These are phyloP conservation scores for Neoarius graeffei DNA, from an alignment of 2,113 vertebrate genomes.

Conservation along the genomic window DNA sequence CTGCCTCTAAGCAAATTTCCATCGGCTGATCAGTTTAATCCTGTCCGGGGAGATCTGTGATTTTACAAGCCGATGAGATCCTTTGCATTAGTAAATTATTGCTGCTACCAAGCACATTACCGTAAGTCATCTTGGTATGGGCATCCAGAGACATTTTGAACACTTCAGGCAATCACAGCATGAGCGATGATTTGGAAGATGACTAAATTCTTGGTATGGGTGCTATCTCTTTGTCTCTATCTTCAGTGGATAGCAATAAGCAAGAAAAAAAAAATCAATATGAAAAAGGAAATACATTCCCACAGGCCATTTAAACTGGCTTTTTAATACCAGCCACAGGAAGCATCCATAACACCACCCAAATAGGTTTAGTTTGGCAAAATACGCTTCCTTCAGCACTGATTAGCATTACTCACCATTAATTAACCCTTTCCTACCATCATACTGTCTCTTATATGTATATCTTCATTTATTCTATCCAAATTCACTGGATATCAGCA, in stretches of 20 bases:
- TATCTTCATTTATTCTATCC: neutral
- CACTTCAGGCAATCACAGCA: neutral
- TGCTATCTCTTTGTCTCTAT: neutral
- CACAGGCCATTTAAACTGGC: neutral
- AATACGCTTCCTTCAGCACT: neutral
- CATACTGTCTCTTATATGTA: neutral
- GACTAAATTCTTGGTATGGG: neutral
- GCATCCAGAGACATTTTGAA: slow-evolving; percentile 13
- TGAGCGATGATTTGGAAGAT: neutral
- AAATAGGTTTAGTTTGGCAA: neutral
- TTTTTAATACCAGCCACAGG: neutral
- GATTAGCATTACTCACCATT: neutral
- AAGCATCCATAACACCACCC: neutral
- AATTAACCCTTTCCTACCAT: neutral
- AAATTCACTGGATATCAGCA: too few species aligned
- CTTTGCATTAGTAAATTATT: neutral
- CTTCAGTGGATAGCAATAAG: neutral
- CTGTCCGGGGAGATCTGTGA: neutral
- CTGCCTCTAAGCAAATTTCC: neutral
- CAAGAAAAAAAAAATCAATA: neutral
- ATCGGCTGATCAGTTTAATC: neutral
- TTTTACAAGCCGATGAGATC: neutral
- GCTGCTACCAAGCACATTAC: neutral
- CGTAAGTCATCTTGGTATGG: neutral
- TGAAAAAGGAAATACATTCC: neutral